phyloP scores from a whole-genome alignment of 2,113 vertebrate genomes.

The Sylvilagus bachmani region DNA sequence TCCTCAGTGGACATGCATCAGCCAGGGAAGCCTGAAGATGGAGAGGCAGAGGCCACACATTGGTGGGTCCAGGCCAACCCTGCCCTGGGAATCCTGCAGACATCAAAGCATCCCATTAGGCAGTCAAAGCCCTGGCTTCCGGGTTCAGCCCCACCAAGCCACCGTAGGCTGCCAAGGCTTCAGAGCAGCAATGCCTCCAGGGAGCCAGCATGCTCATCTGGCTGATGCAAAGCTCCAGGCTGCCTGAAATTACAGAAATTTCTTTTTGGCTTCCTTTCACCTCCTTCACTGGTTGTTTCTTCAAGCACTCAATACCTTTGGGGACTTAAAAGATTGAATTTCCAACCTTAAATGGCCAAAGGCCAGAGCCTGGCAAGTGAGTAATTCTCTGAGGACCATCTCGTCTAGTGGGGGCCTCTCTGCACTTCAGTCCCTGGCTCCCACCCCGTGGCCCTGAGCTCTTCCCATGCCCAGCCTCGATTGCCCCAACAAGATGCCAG shows the following conservation, averaged over 20 bases:
- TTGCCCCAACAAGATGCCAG: not conserved
- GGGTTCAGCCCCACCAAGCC: not conserved
- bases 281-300: not conserved
- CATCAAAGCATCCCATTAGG: rapidly evolving
- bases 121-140: not conserved
- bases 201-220: not conserved
- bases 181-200: not conserved
- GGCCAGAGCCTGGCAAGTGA: not conserved
- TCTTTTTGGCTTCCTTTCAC: not conserved
- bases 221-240: not conserved
- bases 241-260: not conserved
- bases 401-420: not conserved
- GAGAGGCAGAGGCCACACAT: too few species aligned
- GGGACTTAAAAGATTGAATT: not conserved
- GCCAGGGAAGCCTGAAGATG: not conserved
- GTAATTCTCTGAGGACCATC: not conserved
- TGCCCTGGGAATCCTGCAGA: not conserved
- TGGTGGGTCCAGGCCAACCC: too few species aligned
- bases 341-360: not conserved
- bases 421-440: rapidly evolving
- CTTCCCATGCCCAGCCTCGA: not conserved
- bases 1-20: rapidly evolving
- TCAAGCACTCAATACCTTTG: not conserved
- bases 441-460: not conserved
- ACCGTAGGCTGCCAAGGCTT: not conserved